Base-by-base conservation (phyloP, 2,888 invertebrate genomes). In the Terebella lapidaria region DNA sequence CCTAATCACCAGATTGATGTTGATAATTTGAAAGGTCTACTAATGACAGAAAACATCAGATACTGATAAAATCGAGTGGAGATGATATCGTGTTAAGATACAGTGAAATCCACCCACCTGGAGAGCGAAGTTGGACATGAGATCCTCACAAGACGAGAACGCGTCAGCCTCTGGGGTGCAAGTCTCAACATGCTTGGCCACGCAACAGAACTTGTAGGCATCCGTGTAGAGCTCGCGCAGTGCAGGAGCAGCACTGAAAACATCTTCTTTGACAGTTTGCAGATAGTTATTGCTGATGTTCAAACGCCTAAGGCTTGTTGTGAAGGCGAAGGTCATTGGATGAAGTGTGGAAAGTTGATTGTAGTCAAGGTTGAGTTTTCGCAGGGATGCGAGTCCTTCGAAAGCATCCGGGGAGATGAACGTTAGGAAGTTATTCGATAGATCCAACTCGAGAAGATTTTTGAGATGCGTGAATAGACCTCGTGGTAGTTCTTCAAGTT, bases 201-300 rank as follows among this genome's bases (percentile, higher is more conserved):
- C 67, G 63, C 76, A 79, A 62, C 78, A 78, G 60, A 74, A 76
- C 18, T 72, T 71, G 56, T 70, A 72, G 30, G 73, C 71, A 63
- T 77, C 75, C 1, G 72, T 73, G 26, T 63, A 61, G 24, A 69
- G 55, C 20, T 42, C 53, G 10, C 51, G 24, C 53, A 69, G 51
- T 3, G 30, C 15, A 2, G 5, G 18, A 26, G 59, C 10, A 15
- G 25, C 53, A 20, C 42, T 24, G 47, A 68, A 64, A 4, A 57
- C 45, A 24, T 67, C 59, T 42, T 46, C 52, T 10, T 27, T 22
- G 22, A 67, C 54, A 15, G 63, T 49, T 1, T 55, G 29, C 22
- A 58, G 42, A 10, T 29, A 29, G 46, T 67, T 68, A 2, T 57
- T 56, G 18, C 26, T 59, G 26, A 64, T 15, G 4, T 25, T 22